Evolutionary conservation across 2,888 invertebrate species (phyloP).

Genomic region (Aethes cnicana): DNA sequence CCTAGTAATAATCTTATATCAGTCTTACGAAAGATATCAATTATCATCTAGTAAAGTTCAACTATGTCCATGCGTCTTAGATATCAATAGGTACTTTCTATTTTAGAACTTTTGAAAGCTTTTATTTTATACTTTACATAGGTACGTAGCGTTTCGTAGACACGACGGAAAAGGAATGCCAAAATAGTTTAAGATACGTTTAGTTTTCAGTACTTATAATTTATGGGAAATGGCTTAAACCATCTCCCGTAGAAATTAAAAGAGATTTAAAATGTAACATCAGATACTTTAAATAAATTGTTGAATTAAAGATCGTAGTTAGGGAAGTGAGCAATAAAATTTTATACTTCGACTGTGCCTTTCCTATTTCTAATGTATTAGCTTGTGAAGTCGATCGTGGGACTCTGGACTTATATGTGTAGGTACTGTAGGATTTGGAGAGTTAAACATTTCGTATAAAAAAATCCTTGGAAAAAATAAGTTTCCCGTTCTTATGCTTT

Average conservation of each 20-base stretch:
- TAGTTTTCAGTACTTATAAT: slow-evolving; percentile 31
- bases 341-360: slow-evolving; percentile 83
- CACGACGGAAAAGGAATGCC: slow-evolving; percentile 37
- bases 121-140: slow-evolving; percentile 25
- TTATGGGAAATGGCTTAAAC: slow-evolving; percentile 2
- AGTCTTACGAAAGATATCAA: neutral
- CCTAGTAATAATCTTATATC: too few relatives aligned
- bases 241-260: slow-evolving; percentile 2
- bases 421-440: slow-evolving; percentile 66
- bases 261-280: slow-evolving; percentile 17
- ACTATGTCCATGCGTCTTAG: neutral
- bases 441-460: slow-evolving; percentile 22
- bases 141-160: neutral
- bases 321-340: slow-evolving; percentile 81
- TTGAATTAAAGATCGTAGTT: slow-evolving; percentile 50
- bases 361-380: slow-evolving; percentile 81
- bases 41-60: neutral
- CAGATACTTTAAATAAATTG: too few relatives aligned
- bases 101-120: slow-evolving; percentile 40
- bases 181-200: slow-evolving; percentile 41
- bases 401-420: slow-evolving; percentile 69
- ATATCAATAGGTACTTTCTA: neutral
- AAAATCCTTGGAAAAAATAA: slow-evolving; percentile 1
- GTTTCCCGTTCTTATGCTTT: neutral
- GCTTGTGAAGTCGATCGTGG: slow-evolving; percentile 70